A percentile compares a stretch with the other conserved stretches of the same genome.
Evolutionary conservation across 2,113 vertebrate species (phyloP).

Genomic region (Pterophyllum scalare): DNA sequence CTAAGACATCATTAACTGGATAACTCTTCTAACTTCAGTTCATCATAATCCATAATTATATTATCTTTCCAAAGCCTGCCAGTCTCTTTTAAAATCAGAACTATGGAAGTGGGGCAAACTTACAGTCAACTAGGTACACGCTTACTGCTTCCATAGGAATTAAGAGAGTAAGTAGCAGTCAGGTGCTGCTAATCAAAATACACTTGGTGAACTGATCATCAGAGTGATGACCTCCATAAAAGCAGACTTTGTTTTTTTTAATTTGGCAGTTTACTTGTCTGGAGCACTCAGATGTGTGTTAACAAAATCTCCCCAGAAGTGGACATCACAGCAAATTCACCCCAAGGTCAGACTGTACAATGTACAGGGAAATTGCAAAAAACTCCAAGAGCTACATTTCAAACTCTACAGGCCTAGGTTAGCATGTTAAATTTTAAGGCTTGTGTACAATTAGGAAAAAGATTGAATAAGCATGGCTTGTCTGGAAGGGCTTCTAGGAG

Average conservation of each 20-base stretch:
- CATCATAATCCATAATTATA: constrained; percentile 23
- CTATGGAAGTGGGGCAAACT: not conserved
- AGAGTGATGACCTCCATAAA: not conserved
- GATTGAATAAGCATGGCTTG: too few species aligned
- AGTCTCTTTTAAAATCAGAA: not conserved
- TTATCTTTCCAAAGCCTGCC: not conserved
- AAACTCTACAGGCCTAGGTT: too few species aligned
- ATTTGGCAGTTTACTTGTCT: not conserved
- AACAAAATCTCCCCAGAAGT: not conserved
- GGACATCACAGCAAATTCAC: not conserved
- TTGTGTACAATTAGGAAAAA: too few species aligned
- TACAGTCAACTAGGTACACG: not conserved
- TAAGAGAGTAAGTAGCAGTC: not conserved
- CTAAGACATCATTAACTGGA: constrained; percentile 6
- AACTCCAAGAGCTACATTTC: too few species aligned
- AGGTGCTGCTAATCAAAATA: not conserved
- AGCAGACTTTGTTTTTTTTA: not conserved
- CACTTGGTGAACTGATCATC: not conserved
- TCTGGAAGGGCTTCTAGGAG: too few species aligned
- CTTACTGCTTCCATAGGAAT: not conserved
- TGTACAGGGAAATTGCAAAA: not conserved
- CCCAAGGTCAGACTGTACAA: not conserved
- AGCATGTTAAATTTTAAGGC: too few species aligned
- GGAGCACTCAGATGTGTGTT: not conserved
- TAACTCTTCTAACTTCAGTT: constrained; percentile 8